phyloP scores from a whole-genome alignment of 30 jellyfish, hydroid and myxozoan genomes.

The Nemopilema nomurai region DNA sequence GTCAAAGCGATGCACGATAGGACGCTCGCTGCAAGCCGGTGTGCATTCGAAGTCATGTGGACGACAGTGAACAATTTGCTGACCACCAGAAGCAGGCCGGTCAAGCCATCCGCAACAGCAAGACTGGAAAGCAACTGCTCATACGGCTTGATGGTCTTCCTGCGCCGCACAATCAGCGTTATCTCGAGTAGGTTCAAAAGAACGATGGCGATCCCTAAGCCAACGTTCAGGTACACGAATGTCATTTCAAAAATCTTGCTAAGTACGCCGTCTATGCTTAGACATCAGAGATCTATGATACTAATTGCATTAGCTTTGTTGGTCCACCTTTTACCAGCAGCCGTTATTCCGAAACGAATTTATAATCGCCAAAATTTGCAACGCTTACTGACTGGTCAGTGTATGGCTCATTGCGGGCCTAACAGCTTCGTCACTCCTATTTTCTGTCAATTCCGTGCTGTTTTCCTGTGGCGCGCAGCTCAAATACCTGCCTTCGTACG shows the following conservation, averaged over 20 bases:
- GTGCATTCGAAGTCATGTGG: not conserved
- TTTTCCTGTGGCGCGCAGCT: too few relatives aligned
- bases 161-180: not conserved
- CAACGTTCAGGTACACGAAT: not conserved
- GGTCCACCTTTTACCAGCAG: too few relatives aligned
- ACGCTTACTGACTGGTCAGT: too few relatives aligned
- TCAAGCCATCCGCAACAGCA: conserved; percentile 20
- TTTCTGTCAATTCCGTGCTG: too few relatives aligned
- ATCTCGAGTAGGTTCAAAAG: conserved; percentile 3
- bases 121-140: conserved; percentile 33
- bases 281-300: too few relatives aligned
- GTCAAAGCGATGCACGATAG: conserved; percentile 16
- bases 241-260: not conserved
- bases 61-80: not conserved
- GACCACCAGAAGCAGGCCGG: conserved; percentile 9
- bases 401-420: too few relatives aligned
- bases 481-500: too few relatives aligned
- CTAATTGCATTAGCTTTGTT: too few relatives aligned
- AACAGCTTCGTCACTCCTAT: too few relatives aligned
- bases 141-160: conserved; percentile 7
- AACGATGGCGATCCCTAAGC: conserved; percentile 7
- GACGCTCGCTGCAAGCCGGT: not conserved
- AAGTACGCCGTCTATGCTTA: not conserved
- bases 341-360: too few relatives aligned
- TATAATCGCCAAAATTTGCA: too few relatives aligned